These are phyloP conservation scores for Chrysemys picta DNA, from an alignment of 2,113 vertebrate species.

Conservation along the genomic window DNA sequence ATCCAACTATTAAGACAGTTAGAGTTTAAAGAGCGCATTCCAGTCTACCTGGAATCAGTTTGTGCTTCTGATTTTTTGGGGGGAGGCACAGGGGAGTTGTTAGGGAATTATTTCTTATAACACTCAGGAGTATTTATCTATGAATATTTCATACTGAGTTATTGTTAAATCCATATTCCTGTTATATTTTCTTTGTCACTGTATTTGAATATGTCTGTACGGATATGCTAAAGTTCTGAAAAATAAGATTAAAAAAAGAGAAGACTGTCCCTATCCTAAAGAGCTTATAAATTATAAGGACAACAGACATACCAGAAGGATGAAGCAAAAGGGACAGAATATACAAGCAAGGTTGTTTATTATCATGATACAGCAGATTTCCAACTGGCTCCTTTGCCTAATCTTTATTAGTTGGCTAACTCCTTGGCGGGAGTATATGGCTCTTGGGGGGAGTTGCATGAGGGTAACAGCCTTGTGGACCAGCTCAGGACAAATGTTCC, in stretches of 20 bases:
- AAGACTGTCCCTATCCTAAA: not conserved
- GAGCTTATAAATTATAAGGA: not conserved
- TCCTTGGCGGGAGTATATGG: not conserved
- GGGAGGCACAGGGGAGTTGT: no score
- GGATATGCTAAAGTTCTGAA: no score
- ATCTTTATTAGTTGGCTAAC: not conserved
- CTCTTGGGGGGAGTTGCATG: not conserved
- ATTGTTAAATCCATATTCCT: no score
- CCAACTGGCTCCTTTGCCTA: not conserved
- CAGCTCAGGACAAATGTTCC: not conserved
- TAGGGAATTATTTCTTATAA: no score
- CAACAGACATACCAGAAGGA: not conserved
- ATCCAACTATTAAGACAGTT: no score
- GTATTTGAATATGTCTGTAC: no score
- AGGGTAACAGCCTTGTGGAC: not conserved
- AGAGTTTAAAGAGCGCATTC: no score
- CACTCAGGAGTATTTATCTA: no score
- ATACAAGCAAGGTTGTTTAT: not conserved
- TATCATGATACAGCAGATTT: not conserved
- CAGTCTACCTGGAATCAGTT: no score
- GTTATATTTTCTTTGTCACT: no score
- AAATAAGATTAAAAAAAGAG: not conserved
- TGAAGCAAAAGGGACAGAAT: not conserved
- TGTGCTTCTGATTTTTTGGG: no score
- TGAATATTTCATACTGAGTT: no score